Evolutionary conservation across 2,888 invertebrate species (phyloP).

Genomic region (Serrognathus titanus): DNA sequence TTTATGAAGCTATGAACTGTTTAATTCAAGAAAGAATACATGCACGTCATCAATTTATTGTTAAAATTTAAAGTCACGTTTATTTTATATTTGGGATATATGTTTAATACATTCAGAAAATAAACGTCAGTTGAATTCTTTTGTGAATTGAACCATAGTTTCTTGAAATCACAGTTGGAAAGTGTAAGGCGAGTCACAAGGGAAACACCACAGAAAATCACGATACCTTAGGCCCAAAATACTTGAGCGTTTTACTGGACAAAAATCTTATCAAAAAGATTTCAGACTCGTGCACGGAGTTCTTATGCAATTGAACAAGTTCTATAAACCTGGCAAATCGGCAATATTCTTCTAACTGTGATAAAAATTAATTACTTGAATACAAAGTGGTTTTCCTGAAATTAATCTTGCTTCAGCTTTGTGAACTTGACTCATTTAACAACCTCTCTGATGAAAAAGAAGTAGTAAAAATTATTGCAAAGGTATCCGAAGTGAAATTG

Average conservation of each 20-base stretch:
- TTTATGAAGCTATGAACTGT: constrained; percentile 89
- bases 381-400: not conserved
- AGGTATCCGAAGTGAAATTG: constrained; percentile 77
- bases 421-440: constrained; percentile 86
- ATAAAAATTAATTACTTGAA: constrained; percentile 55
- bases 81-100: too few species aligned
- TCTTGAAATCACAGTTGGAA: constrained; percentile 83
- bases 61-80: too few species aligned
- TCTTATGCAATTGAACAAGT: constrained; percentile 65
- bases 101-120: too few species aligned
- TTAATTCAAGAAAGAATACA: too few species aligned
- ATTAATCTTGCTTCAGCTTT: constrained; percentile 54
- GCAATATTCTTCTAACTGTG: constrained; percentile 74
- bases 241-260: constrained; percentile 71
- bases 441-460: constrained; percentile 88
- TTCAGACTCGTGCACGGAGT: constrained; percentile 86
- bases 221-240: constrained; percentile 80
- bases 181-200: constrained; percentile 82
- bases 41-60: too few species aligned
- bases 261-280: constrained; percentile 88
- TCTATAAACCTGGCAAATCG: constrained; percentile 78
- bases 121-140: too few species aligned
- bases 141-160: too few species aligned
- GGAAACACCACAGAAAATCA: constrained; percentile 89
- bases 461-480: constrained; percentile 75